These are phyloP conservation scores for Margarornis squamiger DNA, from an alignment of 2,797 vertebrate species.

Conservation along the genomic window DNA sequence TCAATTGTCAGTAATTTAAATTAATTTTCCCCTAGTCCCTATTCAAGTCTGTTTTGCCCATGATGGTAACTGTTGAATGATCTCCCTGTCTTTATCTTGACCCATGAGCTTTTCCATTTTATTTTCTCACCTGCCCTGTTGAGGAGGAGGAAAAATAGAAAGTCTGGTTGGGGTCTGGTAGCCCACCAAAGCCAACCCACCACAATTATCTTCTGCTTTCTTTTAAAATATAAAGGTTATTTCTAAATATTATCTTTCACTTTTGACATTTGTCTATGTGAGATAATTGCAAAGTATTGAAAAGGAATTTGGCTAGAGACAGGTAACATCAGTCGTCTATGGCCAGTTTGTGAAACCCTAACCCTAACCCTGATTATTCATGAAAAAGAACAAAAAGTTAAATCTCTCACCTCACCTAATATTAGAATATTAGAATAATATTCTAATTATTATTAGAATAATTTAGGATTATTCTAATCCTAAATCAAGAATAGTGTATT, in stretches of 20 bases:
- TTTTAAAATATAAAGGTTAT: neutral
- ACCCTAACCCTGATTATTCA: neutral
- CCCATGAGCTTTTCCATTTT: neutral
- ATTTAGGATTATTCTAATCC: neutral
- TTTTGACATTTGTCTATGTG: neutral
- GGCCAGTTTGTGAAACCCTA: neutral
- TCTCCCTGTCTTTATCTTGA: neutral
- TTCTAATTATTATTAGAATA: too few relatives aligned
- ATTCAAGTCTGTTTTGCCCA: rapidly evolving
- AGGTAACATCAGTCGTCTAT: neutral
- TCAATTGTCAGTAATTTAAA: neutral
- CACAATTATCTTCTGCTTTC: neutral
- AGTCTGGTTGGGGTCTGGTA: neutral
- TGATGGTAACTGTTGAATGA: neutral
- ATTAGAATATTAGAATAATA: too few relatives aligned
- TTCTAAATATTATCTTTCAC: neutral
- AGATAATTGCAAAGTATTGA: neutral
- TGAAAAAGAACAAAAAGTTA: neutral
- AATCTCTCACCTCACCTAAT: rapidly evolving
- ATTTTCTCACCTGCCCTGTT: neutral
- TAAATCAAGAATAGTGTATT: neutral
- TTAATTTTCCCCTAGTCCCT: neutral
- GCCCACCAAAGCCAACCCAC: neutral
- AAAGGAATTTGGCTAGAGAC: neutral
- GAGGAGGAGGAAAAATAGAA: neutral